phyloP scores from a whole-genome alignment of 2,797 vertebrate genomes.

The Amblyopsis hoosieri region DNA sequence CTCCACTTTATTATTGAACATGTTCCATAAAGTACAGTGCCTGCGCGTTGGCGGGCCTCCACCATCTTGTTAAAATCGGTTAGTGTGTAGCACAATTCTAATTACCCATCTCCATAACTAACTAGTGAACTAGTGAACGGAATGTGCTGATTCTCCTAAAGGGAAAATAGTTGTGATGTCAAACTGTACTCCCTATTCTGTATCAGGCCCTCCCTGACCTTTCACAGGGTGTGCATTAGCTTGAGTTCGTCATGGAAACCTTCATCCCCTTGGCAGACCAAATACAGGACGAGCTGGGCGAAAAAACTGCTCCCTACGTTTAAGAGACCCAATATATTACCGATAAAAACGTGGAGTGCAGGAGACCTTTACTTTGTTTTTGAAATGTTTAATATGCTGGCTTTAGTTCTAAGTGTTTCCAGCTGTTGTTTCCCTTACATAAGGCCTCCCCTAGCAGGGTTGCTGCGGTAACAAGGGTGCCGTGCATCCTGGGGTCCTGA shows the following conservation, averaged over 20 bases:
- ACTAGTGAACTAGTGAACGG: slow-evolving; percentile 22
- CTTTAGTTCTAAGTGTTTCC: slow-evolving; percentile 69
- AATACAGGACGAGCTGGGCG: slow-evolving; percentile 34
- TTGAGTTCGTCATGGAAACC: slow-evolving; percentile 20
- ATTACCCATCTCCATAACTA: too few relatives aligned
- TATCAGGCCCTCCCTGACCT: slow-evolving; percentile 20
- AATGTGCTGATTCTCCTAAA: slow-evolving; percentile 36
- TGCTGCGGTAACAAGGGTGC: slow-evolving; percentile 63
- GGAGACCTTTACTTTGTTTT: slow-evolving; percentile 62
- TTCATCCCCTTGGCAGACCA: slow-evolving; percentile 34
- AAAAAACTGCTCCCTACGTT: slow-evolving; percentile 31
- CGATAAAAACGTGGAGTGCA: slow-evolving; percentile 49
- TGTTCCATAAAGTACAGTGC: too few relatives aligned
- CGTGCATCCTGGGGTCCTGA: slow-evolving; percentile 51
- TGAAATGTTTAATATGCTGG: slow-evolving; percentile 57
- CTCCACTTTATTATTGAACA: too few relatives aligned
- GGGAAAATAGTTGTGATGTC: slow-evolving; percentile 44
- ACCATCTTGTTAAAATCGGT: too few relatives aligned
- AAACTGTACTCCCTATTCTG: slow-evolving; percentile 18
- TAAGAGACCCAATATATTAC: slow-evolving; percentile 26
- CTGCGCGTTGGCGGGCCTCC: too few relatives aligned
- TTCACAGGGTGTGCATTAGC: slow-evolving; percentile 21
- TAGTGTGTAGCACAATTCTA: too few relatives aligned
- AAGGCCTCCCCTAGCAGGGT: slow-evolving; percentile 59
- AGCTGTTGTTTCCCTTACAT: slow-evolving; percentile 60